These are phyloP conservation scores for Priapulus caudatus DNA, from an alignment of 2,888 invertebrate species.

Conservation along the genomic window DNA sequence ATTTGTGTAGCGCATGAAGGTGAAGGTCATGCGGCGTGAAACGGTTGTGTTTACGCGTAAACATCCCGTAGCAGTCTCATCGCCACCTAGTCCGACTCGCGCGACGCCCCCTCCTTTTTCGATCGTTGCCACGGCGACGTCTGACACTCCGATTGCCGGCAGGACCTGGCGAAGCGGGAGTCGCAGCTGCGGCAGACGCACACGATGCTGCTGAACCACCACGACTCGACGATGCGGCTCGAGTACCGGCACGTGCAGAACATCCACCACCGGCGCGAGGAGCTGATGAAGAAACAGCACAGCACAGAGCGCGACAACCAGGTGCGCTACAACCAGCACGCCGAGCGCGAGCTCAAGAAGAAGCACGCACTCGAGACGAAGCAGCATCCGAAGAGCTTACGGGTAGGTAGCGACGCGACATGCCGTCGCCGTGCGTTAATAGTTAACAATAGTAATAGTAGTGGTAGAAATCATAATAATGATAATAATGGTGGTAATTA, in stretches of 20 bases:
- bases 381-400: conserved; percentile 96
- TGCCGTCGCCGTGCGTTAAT: too few species aligned
- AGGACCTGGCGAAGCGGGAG: conserved; percentile 87
- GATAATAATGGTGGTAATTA: too few species aligned
- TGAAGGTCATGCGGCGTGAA: too few species aligned
- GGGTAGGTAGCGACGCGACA: conserved; percentile 51
- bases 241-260: conserved; percentile 91
- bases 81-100: too few species aligned
- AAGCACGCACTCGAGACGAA: conserved; percentile 92
- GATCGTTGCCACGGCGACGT: too few species aligned
- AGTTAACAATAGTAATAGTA: too few species aligned
- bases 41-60: too few species aligned
- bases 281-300: conserved; percentile 43
- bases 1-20: too few species aligned
- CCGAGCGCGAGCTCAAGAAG: conserved; percentile 84
- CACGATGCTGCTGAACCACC: conserved; percentile 81
- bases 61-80: too few species aligned
- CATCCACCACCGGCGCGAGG: conserved; percentile 56
- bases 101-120: too few species aligned
- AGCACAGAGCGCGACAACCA: conserved; percentile 87
- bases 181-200: conserved; percentile 91
- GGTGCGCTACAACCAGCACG: conserved; percentile 87
- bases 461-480: too few species aligned
- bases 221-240: conserved; percentile 89
- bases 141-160: too few species aligned